Conservation (phyloP, 2,888 invertebrate genomes). For the Cremastobaeus sp. region DNA sequence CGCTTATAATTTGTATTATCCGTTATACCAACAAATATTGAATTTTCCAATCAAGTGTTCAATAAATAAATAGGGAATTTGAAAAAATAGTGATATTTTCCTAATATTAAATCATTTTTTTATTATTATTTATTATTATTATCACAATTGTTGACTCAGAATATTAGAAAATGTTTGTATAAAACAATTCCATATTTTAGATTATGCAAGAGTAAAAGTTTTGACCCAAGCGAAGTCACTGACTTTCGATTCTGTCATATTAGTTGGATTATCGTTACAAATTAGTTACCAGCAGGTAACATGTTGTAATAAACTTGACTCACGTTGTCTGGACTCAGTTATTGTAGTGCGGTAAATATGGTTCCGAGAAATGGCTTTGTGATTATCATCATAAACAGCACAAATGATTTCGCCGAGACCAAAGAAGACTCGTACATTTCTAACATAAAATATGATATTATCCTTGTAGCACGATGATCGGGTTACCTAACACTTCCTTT, state of each 20-base stretch:
- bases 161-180: slow-evolving; percentile 6
- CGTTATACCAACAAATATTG: too few species aligned
- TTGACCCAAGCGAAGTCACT: slow-evolving; percentile 24
- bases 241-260: slow-evolving; percentile 48
- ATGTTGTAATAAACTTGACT: slow-evolving; percentile 42
- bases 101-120: too few species aligned
- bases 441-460: slow-evolving; percentile 45
- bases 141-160: too few species aligned
- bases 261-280: slow-evolving; percentile 51
- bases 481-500: slow-evolving; percentile 27
- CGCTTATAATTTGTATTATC: too few species aligned
- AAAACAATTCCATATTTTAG: slow-evolving; percentile 13
- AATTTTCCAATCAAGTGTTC: too few species aligned
- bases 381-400: slow-evolving; percentile 49
- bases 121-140: too few species aligned
- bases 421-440: slow-evolving; percentile 17
- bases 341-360: slow-evolving; percentile 35
- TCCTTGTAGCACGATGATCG: slow-evolving; percentile 19
- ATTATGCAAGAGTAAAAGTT: slow-evolving; percentile 48
- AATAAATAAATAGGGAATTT: too few species aligned
- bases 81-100: too few species aligned
- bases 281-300: slow-evolving; percentile 38
- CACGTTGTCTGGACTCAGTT: slow-evolving; percentile 27
- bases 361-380: slow-evolving; percentile 41
- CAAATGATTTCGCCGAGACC: slow-evolving; percentile 41